Conservation (phyloP, 2,797 vertebrate genomes). For the Remorina albescens region DNA sequence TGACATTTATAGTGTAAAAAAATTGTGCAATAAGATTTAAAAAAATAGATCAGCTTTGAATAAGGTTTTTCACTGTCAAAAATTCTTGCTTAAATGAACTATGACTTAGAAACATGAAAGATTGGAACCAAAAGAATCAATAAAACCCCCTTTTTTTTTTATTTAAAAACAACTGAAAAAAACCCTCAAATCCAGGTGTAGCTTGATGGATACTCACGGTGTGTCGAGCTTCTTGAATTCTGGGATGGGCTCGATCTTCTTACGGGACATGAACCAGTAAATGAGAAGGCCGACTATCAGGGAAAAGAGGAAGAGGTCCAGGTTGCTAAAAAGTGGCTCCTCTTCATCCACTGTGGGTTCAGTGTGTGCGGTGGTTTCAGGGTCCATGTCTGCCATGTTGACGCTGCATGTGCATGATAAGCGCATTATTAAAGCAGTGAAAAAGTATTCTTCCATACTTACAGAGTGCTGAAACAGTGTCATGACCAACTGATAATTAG, state of each 20-base stretch:
- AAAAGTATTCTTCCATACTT: not conserved
- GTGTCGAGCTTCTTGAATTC: constrained; percentile 91
- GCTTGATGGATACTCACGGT: constrained; percentile 76
- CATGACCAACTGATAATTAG: not conserved
- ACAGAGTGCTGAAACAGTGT: not conserved
- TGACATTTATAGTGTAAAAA: too few species aligned
- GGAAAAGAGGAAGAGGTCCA: constrained; percentile 91
- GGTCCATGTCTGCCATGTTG: constrained; percentile 80
- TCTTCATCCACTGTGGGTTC: constrained; percentile 75
- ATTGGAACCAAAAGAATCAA: too few species aligned
- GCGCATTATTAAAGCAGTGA: not conserved
- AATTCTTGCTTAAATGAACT: too few species aligned
- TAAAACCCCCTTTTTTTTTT: too few species aligned
- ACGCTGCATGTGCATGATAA: constrained; percentile 14
- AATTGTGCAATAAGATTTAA: too few species aligned
- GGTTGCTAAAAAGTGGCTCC: constrained; percentile 87
- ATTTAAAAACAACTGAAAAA: too few species aligned
- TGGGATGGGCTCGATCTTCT: constrained; percentile 91
- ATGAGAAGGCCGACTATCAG: constrained; percentile 88
- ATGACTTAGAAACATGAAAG: too few species aligned
- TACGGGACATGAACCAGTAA: constrained; percentile 95
- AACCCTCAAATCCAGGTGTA: not conserved
- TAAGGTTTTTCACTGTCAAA: too few species aligned
- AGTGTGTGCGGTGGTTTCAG: constrained; percentile 70
- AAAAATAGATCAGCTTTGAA: too few species aligned